These are phyloP conservation scores for Morinoia aosen DNA, from an alignment of 2,888 invertebrate species.

Conservation along the genomic window DNA sequence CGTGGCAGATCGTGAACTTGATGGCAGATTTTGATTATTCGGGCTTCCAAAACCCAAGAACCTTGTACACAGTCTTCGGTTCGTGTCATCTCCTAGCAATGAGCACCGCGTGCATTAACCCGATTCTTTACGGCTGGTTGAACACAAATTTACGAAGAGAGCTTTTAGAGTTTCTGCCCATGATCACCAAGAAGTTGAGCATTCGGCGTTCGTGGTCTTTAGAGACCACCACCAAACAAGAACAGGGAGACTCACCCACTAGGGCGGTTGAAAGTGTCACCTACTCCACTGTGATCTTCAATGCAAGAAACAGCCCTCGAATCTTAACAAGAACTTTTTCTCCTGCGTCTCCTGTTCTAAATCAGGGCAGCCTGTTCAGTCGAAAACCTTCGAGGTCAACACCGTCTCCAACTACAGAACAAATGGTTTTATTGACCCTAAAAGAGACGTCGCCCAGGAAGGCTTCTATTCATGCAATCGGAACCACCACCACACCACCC, in stretches of 20 bases:
- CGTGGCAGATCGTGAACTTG: conserved; percentile 75
- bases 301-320: conserved; percentile 6
- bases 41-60: conserved; percentile 58
- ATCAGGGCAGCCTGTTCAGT: not conserved
- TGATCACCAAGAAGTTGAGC: conserved; percentile 7
- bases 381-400: conserved; percentile 17
- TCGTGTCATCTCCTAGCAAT: conserved; percentile 76
- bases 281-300: conserved; percentile 28
- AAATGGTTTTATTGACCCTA: conserved; percentile 41
- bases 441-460: conserved; percentile 34
- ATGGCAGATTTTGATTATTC: conserved; percentile 71
- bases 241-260: conserved; percentile 27
- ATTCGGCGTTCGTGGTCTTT: conserved; percentile 5
- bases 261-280: conserved; percentile 41
- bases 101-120: conserved; percentile 76
- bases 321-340: conserved; percentile 34
- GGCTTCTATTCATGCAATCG: not conserved
- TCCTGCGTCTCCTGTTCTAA: not conserved
- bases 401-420: not conserved
- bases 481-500: not conserved
- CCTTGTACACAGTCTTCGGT: conserved; percentile 71
- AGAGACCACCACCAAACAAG: conserved; percentile 7
- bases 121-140: conserved; percentile 77
- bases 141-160: conserved; percentile 77
- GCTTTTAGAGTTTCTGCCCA: conserved; percentile 60